phyloP scores from a whole-genome alignment of 53 echinoderm and acorn worm species.

The Arbacia lixula region DNA sequence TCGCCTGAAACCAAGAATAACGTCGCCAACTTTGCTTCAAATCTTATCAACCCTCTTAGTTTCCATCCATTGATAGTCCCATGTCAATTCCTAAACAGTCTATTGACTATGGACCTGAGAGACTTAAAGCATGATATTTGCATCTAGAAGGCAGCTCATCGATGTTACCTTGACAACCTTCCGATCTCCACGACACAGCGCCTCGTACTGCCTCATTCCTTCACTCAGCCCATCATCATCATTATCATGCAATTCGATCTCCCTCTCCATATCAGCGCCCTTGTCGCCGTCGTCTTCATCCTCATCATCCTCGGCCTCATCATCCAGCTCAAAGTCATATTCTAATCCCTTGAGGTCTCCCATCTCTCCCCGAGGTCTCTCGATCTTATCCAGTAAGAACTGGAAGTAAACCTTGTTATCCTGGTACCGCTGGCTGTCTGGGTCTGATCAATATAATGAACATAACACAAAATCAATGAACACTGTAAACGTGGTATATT shows the following conservation, averaged over 20 bases:
- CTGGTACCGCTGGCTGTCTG: constrained; percentile 64
- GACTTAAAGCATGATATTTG: too few species aligned
- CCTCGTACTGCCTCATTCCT: constrained; percentile 77
- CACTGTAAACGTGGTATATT: too few species aligned
- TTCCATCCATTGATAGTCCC: too few species aligned
- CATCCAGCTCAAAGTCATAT: neutral
- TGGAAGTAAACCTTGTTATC: constrained; percentile 92
- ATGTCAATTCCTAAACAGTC: too few species aligned
- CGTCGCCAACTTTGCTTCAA: too few species aligned
- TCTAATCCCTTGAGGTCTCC: constrained; percentile 56
- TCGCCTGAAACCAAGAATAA: too few species aligned
- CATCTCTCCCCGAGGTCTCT: constrained; percentile 68
- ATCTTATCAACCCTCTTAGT: too few species aligned
- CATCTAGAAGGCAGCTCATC: too few species aligned
- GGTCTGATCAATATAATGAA: too few species aligned
- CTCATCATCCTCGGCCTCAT: constrained; percentile 61
- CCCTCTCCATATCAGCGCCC: constrained; percentile 43
- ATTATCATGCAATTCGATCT: neutral
- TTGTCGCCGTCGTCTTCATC: constrained; percentile 34
- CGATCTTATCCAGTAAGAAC: constrained; percentile 67
- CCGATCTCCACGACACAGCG: constrained; percentile 86
- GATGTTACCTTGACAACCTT: constrained; percentile 76
- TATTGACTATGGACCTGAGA: too few species aligned
- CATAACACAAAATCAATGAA: too few species aligned
- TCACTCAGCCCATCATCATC: constrained; percentile 25